Evolutionary conservation across 2,797 vertebrate species (phyloP).

Genomic region (Nasua narica): DNA sequence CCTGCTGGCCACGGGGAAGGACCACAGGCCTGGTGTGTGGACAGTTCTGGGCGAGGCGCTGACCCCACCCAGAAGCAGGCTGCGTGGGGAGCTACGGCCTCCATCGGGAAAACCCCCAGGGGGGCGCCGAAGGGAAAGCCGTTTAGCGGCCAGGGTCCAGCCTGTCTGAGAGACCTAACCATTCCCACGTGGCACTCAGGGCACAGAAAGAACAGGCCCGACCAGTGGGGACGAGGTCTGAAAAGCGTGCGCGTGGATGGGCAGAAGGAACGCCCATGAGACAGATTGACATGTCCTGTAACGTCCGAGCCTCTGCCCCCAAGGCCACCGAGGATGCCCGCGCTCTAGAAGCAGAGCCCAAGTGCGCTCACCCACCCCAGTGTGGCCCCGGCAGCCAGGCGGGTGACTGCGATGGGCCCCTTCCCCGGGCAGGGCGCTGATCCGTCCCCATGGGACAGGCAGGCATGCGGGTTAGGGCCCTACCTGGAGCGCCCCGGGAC

Average conservation of each 20-base stretch:
- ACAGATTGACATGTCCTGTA: background rate
- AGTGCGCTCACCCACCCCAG: background rate
- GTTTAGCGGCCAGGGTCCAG: background rate
- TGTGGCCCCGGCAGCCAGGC: background rate
- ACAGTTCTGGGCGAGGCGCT: background rate
- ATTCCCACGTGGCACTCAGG: background rate
- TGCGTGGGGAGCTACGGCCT: rapidly evolving
- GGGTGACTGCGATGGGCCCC: background rate
- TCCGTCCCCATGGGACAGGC: background rate
- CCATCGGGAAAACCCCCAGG: background rate
- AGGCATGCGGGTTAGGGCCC: background rate
- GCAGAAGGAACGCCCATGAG: too few species aligned
- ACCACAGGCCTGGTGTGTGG: background rate
- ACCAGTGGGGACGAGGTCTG: background rate
- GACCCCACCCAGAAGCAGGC: background rate
- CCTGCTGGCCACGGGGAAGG: background rate
- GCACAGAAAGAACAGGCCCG: background rate
- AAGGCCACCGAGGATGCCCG: background rate
- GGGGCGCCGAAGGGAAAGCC: too few species aligned
- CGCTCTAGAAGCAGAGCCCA: background rate
- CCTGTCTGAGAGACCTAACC: background rate
- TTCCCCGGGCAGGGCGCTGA: background rate
- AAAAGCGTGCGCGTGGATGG: rapidly evolving
- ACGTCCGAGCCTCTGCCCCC: background rate
- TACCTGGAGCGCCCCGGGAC: background rate